phyloP scores from a whole-genome alignment of 2,797 vertebrate species.

The Glyptemys insculpta region DNA sequence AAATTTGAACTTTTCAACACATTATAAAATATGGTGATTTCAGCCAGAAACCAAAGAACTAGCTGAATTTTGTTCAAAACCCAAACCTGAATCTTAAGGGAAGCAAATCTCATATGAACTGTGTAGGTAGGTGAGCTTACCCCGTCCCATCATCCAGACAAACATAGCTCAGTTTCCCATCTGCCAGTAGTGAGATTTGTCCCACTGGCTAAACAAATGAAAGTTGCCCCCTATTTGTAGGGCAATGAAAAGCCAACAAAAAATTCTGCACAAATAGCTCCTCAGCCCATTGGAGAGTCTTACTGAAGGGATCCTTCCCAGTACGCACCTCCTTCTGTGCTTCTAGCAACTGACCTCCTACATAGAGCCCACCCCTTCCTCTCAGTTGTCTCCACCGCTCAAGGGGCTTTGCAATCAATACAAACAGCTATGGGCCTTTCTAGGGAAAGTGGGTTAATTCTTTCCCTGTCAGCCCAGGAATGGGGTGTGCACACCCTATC shows the following conservation, averaged over 20 bases:
- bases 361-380: not conserved
- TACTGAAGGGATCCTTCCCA: not conserved
- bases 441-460: not conserved
- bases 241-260: not conserved
- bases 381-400: not conserved
- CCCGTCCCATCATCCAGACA: not conserved
- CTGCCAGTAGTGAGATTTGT: not conserved
- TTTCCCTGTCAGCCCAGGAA: not conserved
- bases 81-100: not conserved
- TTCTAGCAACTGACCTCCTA: not conserved
- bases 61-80: not conserved
- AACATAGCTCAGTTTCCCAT: not conserved
- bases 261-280: not conserved
- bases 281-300: not conserved
- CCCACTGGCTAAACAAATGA: not conserved
- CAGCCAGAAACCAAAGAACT: not conserved
- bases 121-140: too few species aligned
- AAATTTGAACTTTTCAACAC: not conserved
- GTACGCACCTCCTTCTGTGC: not conserved
- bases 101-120: not conserved
- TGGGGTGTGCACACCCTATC: not conserved
- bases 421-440: not conserved
- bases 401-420: not conserved
- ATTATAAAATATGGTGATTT: not conserved
- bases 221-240: not conserved